Percentiles rank a stretch among this genome's conserved stretches.
Evolutionary conservation across 2,113 vertebrate species (phyloP).

Genomic region (Peromyscus polionotus): DNA sequence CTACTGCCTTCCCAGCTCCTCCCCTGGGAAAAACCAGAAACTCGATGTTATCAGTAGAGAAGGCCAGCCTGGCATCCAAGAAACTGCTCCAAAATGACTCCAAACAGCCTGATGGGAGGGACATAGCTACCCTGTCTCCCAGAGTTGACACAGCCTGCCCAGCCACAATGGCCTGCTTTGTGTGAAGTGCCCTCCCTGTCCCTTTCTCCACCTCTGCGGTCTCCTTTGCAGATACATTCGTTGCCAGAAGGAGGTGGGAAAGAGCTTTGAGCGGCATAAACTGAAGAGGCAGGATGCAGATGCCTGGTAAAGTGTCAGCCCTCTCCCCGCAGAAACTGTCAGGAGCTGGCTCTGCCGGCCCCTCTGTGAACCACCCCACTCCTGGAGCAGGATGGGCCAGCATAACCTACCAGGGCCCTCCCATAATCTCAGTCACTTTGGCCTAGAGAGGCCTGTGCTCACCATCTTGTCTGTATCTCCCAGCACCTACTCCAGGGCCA

Average conservation of each 20-base stretch:
- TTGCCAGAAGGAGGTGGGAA: conserved; percentile 96
- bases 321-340: neutral
- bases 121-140: neutral
- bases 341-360: neutral
- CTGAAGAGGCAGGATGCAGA: conserved; percentile 96
- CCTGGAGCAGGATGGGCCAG: neutral
- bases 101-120: neutral
- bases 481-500: neutral
- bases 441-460: neutral
- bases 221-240: conserved; percentile 93
- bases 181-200: neutral
- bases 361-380: rapidly evolving
- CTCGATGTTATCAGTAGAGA: conserved; percentile 70
- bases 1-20: neutral
- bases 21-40: conserved; percentile 59
- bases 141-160: neutral
- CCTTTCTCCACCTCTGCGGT: neutral
- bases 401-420: neutral
- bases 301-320: conserved; percentile 91
- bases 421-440: neutral
- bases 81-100: conserved; percentile 52
- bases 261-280: conserved; percentile 96
- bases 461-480: neutral
- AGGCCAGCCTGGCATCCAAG: conserved; percentile 27
- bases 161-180: conserved; percentile 35